Evolutionary conservation across 1,140 invertebrate genomes (phyloP).

Genomic region (Mamestra configurata): DNA sequence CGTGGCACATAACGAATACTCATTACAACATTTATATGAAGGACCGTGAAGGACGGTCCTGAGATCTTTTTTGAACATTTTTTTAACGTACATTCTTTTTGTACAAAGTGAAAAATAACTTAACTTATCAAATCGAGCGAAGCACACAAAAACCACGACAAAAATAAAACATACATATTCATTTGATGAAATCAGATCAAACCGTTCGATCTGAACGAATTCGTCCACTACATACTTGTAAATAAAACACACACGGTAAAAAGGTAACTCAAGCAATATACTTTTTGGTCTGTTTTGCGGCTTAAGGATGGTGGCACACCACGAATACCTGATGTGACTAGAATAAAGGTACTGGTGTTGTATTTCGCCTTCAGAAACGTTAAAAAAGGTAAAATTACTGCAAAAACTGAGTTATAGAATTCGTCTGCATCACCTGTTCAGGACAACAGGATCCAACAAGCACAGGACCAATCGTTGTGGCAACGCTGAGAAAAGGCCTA

Average conservation of each 20-base stretch:
- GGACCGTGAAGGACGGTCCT: not conserved
- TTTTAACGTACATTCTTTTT: not conserved
- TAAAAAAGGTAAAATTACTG: no score
- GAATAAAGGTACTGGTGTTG: no score
- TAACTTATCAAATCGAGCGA: conserved; percentile 18
- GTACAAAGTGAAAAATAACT: not conserved
- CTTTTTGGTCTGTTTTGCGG: not conserved
- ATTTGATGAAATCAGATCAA: conserved; percentile 16
- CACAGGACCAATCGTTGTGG: no score
- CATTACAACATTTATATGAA: not conserved
- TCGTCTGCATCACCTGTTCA: no score
- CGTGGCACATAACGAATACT: no score
- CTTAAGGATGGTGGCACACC: not conserved
- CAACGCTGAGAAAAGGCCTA: no score
- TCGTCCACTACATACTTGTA: conserved; percentile 1
- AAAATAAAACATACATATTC: conserved; percentile 15
- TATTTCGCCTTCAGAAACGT: no score
- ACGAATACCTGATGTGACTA: not conserved
- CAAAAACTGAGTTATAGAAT: no score
- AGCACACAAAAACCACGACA: conserved; percentile 11
- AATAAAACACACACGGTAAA: not conserved
- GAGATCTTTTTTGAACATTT: not conserved
- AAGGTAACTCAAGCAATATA: not conserved
- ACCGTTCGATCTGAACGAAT: conserved; percentile 9
- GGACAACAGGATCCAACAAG: no score